Percentiles rank a stretch among this genome's conserved stretches.
These are phyloP conservation scores for Typhlichthys subterraneus DNA, from an alignment of 2,797 vertebrate genomes.

Conservation along the genomic window DNA sequence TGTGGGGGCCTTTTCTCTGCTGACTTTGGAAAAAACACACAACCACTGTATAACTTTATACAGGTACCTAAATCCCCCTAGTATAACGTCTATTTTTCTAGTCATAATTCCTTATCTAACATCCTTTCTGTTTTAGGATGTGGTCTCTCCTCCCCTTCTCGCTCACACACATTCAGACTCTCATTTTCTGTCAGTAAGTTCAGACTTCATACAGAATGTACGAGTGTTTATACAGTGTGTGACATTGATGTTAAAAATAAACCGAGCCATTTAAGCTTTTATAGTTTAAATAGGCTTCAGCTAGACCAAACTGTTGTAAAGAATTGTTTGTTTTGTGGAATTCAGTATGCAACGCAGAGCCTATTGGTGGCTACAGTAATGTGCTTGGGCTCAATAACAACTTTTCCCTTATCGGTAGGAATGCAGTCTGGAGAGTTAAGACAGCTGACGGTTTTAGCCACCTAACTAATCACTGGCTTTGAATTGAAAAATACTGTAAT, in stretches of 20 bases:
- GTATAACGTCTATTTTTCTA: conserved; percentile 44
- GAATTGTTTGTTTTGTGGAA: conserved; percentile 34
- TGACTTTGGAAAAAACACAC: conserved; percentile 32
- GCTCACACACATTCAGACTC: conserved; percentile 7
- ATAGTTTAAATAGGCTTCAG: conserved; percentile 35
- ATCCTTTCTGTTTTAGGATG: conserved; percentile 5
- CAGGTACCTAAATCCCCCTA: conserved; percentile 28
- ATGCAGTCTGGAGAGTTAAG: background rate
- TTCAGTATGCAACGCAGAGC: conserved; percentile 29
- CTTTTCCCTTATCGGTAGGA: background rate
- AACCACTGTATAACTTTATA: conserved; percentile 30
- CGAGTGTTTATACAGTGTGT: conserved; percentile 14
- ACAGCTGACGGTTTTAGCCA: background rate
- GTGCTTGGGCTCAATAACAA: no score
- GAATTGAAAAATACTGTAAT: conserved; percentile 6
- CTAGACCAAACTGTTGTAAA: conserved; percentile 51
- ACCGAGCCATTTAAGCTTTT: conserved; percentile 18
- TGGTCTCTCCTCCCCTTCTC: background rate
- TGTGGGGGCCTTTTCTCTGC: conserved; percentile 55
- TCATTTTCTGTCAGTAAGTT: conserved; percentile 17
- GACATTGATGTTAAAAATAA: conserved; percentile 34
- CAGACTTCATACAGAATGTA: background rate
- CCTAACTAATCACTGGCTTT: background rate
- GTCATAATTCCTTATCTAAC: conserved; percentile 37
- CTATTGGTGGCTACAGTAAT: conserved; percentile 27